Evolutionary conservation across 2,888 invertebrate species (phyloP).

Genomic region (Parasteatoda lunata): DNA sequence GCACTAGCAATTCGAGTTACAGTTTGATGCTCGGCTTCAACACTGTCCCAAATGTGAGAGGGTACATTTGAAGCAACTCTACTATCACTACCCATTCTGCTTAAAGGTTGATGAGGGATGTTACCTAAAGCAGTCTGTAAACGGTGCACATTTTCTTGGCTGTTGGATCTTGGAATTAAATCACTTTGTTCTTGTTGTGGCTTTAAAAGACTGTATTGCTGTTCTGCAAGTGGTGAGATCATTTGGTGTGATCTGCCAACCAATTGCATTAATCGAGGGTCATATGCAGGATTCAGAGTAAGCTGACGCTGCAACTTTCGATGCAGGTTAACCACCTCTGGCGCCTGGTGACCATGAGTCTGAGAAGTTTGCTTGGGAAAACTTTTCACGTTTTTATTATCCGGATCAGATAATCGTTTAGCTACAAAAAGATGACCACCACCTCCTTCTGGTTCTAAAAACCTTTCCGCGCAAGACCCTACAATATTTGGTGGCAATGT

Average conservation of each 20-base stretch:
- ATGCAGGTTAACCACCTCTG: constrained; percentile 80
- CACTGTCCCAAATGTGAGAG: constrained; percentile 44
- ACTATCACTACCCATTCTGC: constrained; percentile 66
- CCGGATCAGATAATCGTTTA: constrained; percentile 75
- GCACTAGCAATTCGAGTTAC: constrained; percentile 85
- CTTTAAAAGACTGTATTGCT: constrained; percentile 19
- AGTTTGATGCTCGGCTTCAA: constrained; percentile 76
- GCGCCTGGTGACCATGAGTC: constrained; percentile 28
- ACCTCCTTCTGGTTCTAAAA: constrained; percentile 70
- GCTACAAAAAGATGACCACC: constrained; percentile 75
- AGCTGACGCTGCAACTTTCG: constrained; percentile 86
- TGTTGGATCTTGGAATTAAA: constrained; percentile 40
- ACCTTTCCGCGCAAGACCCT: constrained; percentile 65
- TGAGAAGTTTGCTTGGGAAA: constrained; percentile 28
- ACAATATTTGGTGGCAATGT: constrained; percentile 65
- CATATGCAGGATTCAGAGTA: constrained; percentile 86
- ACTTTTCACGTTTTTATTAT: constrained; percentile 46
- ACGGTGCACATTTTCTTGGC: constrained; percentile 55
- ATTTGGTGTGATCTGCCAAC: constrained; percentile 44
- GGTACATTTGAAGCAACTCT: constrained; percentile 39
- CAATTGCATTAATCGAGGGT: constrained; percentile 80
- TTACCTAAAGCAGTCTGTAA: constrained; percentile 34
- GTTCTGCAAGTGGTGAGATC: constrained; percentile 49
- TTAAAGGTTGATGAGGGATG: constrained; percentile 40
- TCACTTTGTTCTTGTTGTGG: constrained; percentile 22